phyloP scores from a whole-genome alignment of 2,888 invertebrate species.

The Schrankia costaestrigalis region DNA sequence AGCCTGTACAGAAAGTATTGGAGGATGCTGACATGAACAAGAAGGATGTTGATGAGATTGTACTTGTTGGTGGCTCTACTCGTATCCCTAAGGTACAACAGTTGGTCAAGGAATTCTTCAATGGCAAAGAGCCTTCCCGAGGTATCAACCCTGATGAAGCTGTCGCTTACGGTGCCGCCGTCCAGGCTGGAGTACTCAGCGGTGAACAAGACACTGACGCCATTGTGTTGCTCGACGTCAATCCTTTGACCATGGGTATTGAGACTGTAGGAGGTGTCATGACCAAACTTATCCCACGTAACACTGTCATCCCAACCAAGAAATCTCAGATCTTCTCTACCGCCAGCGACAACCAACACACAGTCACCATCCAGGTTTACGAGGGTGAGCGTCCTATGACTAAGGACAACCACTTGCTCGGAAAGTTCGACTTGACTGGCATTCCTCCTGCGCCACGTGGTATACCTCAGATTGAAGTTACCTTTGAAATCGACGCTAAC shows the following conservation, averaged over 20 bases:
- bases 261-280: conserved; percentile 99
- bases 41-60: conserved; percentile 98
- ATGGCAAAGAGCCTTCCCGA: conserved; percentile 98
- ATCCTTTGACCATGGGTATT: conserved; percentile 99
- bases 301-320: conserved; percentile 99
- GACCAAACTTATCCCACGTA: conserved; percentile 98
- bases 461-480: conserved; percentile 96
- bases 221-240: conserved; percentile 97
- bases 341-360: conserved; percentile 99
- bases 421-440: conserved; percentile 98
- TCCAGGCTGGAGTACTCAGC: conserved; percentile 98
- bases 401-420: conserved; percentile 98
- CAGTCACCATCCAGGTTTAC: conserved; percentile 98
- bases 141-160: conserved; percentile 99
- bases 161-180: conserved; percentile 98
- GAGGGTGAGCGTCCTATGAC: conserved; percentile 99
- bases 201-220: conserved; percentile 99
- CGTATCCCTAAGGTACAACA: conserved; percentile 99
- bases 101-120: conserved; percentile 96
- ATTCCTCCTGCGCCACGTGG: conserved; percentile 97
- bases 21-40: conserved; percentile 99
- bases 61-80: conserved; percentile 98
- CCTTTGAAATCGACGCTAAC: conserved; percentile 96
- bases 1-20: conserved; percentile 96
- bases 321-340: conserved; percentile 99